phyloP scores from a whole-genome alignment of 2,113 vertebrate species.

The Chlorodrepanis virens region DNA sequence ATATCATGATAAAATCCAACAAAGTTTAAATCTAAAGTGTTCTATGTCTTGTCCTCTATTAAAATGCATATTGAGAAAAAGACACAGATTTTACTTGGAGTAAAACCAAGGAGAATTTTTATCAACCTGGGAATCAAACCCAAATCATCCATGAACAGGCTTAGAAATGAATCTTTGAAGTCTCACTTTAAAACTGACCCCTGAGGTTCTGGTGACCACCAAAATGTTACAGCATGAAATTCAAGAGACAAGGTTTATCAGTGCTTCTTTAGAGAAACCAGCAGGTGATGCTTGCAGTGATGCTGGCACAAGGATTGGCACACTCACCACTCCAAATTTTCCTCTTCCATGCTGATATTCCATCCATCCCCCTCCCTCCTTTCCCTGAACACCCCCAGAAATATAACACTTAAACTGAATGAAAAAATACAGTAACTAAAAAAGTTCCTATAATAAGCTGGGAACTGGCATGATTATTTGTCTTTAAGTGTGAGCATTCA shows the following conservation, averaged over 20 bases:
- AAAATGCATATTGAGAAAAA: neutral
- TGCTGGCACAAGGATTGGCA: neutral
- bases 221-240: neutral
- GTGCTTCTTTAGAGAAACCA: neutral
- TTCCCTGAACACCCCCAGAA: neutral
- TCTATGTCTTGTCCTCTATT: neutral
- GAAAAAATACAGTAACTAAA: slow-evolving; percentile 26
- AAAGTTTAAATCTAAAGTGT: neutral
- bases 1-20: neutral
- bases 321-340: neutral
- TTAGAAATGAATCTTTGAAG: neutral
- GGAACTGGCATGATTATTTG: slow-evolving; percentile 32
- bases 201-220: neutral
- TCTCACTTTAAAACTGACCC: neutral
- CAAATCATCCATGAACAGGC: neutral
- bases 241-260: neutral
- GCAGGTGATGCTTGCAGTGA: neutral
- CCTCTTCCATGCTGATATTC: neutral
- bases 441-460: slow-evolving; percentile 33
- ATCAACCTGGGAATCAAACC: neutral
- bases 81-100: neutral
- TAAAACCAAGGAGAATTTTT: neutral
- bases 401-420: neutral
- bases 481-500: slow-evolving; percentile 19
- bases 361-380: neutral